Conservation (phyloP, 2,888 invertebrate species). For the Philopedon plagiatum region DNA sequence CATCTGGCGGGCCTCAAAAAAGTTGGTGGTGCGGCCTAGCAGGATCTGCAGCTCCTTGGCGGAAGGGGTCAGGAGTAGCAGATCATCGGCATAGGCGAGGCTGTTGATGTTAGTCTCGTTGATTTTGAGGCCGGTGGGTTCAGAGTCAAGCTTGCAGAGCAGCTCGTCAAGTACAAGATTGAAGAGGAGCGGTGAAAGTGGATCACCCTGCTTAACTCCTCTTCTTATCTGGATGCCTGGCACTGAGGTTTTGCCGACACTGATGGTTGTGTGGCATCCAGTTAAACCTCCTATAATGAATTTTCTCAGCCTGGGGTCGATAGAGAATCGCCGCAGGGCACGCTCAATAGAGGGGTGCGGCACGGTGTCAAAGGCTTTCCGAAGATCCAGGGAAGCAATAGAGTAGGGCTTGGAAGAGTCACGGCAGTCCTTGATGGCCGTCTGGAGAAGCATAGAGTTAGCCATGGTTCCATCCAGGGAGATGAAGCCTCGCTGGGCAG, state of each 20-base stretch:
- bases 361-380: slow-evolving; percentile 51
- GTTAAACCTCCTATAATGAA: slow-evolving; percentile 34
- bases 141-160: slow-evolving; percentile 6
- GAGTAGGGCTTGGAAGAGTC: slow-evolving; percentile 6
- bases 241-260: neutral
- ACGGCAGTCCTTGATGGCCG: slow-evolving; percentile 20
- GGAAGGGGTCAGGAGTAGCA: too few species aligned
- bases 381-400: slow-evolving; percentile 43
- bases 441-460: slow-evolving; percentile 41
- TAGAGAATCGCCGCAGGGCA: slow-evolving; percentile 21
- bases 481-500: slow-evolving; percentile 44
- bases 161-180: slow-evolving; percentile 41
- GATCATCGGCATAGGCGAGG: slow-evolving; percentile 45
- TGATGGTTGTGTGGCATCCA: slow-evolving; percentile 31
- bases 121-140: slow-evolving; percentile 14
- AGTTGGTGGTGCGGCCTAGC: too few species aligned
- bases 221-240: slow-evolving; percentile 22
- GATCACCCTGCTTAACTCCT: slow-evolving; percentile 50
- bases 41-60: too few species aligned
- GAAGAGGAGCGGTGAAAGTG: slow-evolving; percentile 41
- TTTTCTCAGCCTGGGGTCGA: neutral
- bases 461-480: slow-evolving; percentile 45
- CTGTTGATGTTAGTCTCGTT: neutral
- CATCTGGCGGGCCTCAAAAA: too few species aligned
- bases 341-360: slow-evolving; percentile 39